Evolutionary conservation across 1,140 invertebrate genomes (phyloP).

Genomic region (Arion vulgaris): DNA sequence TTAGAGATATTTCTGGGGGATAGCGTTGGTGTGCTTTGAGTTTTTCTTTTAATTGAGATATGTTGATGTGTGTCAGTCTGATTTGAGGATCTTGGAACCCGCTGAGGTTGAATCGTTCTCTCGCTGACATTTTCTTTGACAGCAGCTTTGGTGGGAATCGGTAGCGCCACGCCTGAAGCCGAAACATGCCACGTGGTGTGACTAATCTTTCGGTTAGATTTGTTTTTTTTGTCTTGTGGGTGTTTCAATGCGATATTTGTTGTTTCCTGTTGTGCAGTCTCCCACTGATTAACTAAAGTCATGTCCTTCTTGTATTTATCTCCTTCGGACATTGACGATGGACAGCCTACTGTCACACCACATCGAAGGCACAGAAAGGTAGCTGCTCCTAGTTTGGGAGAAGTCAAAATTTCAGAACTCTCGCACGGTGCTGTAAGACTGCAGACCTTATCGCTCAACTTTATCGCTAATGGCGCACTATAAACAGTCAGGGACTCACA

Average conservation of each 20-base stretch:
- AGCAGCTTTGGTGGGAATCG: background rate
- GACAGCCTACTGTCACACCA: background rate
- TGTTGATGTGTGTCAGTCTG: background rate
- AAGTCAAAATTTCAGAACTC: background rate
- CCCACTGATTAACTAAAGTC: background rate
- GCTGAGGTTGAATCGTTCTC: background rate
- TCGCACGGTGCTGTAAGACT: background rate
- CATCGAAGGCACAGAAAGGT: background rate
- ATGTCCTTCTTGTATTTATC: background rate
- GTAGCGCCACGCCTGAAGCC: background rate
- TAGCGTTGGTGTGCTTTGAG: background rate
- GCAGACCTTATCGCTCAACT: background rate
- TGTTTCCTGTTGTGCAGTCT: background rate
- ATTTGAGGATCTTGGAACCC: background rate
- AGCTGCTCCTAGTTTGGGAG: background rate
- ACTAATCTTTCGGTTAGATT: background rate
- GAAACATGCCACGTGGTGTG: background rate
- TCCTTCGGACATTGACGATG: background rate
- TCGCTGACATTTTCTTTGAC: background rate
- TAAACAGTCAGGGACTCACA: too few relatives aligned
- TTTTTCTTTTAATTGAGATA: background rate
- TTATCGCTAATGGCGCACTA: too few relatives aligned
- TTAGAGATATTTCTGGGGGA: background rate
- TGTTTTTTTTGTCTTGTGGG: background rate
- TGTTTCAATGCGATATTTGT: background rate